Conservation (phyloP, 2,797 vertebrate species). For the Rhinichthys osculus region DNA sequence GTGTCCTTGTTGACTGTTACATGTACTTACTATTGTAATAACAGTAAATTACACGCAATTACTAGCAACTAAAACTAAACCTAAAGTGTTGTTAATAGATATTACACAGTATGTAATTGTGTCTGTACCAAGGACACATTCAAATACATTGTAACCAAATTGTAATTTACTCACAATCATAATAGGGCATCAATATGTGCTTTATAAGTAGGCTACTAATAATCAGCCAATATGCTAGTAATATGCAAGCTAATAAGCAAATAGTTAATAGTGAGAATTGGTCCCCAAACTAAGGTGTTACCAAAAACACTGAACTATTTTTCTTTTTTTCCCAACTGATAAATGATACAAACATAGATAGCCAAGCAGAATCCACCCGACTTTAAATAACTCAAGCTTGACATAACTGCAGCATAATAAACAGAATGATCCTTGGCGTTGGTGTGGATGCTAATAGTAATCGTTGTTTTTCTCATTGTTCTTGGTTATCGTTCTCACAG, state of each 20-base stretch:
- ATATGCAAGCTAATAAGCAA: neutral
- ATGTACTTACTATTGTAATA: neutral
- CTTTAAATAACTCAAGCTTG: neutral
- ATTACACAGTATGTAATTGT: neutral
- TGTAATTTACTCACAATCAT: neutral
- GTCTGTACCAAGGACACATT: neutral
- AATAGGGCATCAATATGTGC: neutral
- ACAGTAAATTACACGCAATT: neutral
- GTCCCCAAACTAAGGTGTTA: too few species aligned
- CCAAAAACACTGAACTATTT: neutral
- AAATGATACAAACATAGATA: neutral
- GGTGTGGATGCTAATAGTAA: neutral
- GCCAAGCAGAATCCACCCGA: neutral
- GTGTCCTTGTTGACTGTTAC: neutral
- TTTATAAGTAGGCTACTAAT: neutral
- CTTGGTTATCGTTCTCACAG: neutral
- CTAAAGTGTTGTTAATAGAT: neutral
- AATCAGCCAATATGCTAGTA: neutral
- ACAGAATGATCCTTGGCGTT: neutral
- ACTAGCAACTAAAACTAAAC: neutral
- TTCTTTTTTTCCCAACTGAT: neutral
- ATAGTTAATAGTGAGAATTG: neutral
- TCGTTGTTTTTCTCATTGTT: neutral
- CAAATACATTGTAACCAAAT: neutral
- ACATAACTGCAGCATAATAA: neutral